These are phyloP conservation scores for Mus pahari DNA, from an alignment of 2,113 vertebrate genomes.

Conservation along the genomic window DNA sequence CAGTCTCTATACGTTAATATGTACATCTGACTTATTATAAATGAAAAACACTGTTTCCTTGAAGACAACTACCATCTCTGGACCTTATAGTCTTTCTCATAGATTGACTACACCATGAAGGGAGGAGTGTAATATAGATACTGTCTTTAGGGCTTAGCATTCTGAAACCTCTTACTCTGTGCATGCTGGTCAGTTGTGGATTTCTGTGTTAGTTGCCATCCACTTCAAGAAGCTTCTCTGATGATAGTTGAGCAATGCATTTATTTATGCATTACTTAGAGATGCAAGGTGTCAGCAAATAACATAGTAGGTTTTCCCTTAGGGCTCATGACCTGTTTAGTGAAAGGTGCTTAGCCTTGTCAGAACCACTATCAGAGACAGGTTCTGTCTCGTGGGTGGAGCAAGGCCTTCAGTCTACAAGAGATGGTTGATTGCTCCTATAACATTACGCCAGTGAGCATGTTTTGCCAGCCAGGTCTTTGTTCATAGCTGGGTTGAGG, in stretches of 20 bases:
- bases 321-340: not conserved
- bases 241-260: not conserved
- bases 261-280: not conserved
- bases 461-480: not conserved
- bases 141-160: not conserved
- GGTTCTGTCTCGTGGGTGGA: not conserved
- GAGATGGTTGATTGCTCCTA: not conserved
- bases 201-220: not conserved
- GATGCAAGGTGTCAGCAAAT: not conserved
- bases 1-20: not conserved
- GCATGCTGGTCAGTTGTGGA: not conserved
- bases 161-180: not conserved
- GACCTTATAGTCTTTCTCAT: not conserved
- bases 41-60: not conserved
- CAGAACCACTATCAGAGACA: not conserved
- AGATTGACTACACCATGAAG: not conserved
- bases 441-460: not conserved
- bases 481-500: not conserved
- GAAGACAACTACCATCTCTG: not conserved
- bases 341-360: not conserved
- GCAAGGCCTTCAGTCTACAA: not conserved
- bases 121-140: not conserved
- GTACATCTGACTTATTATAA: not conserved
- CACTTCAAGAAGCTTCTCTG: not conserved
- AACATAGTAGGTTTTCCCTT: not conserved